Evolutionary conservation across 2,797 vertebrate species (phyloP).

Genomic region (Phrynocephalus vlangalii): DNA sequence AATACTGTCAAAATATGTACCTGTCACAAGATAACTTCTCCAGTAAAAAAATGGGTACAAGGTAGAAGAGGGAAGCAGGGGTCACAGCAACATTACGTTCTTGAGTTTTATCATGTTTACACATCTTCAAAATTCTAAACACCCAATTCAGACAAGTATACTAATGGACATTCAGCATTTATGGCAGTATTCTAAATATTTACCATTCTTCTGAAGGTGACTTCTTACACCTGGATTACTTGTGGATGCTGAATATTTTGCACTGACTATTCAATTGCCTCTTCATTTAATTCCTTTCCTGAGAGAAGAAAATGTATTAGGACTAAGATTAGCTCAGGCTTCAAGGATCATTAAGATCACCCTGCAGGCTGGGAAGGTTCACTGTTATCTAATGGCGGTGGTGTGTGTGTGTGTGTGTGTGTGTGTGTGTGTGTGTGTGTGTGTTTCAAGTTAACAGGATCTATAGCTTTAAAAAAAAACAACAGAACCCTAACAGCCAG

Average conservation of each 20-base stretch:
- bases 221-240: not conserved
- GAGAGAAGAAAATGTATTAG: not conserved
- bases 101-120: not conserved
- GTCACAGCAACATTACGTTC: not conserved
- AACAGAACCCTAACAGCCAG: not conserved
- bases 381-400: not conserved
- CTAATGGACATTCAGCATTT: rapidly evolving
- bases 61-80: not conserved
- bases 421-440: too few relatives aligned
- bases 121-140: not conserved
- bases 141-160: not conserved
- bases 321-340: not conserved
- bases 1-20: not conserved
- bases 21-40: not conserved
- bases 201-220: not conserved
- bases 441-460: not conserved
- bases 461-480: not conserved
- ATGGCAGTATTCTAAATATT: not conserved
- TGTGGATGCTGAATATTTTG: not conserved
- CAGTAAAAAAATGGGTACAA: not conserved
- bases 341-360: not conserved
- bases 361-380: not conserved
- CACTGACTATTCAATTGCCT: rapidly evolving
- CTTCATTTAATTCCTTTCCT: not conserved
- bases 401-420: too few relatives aligned